Evolutionary conservation across 2,797 vertebrate species (phyloP).

Genomic region (Cynodonichthys magdalenae): DNA sequence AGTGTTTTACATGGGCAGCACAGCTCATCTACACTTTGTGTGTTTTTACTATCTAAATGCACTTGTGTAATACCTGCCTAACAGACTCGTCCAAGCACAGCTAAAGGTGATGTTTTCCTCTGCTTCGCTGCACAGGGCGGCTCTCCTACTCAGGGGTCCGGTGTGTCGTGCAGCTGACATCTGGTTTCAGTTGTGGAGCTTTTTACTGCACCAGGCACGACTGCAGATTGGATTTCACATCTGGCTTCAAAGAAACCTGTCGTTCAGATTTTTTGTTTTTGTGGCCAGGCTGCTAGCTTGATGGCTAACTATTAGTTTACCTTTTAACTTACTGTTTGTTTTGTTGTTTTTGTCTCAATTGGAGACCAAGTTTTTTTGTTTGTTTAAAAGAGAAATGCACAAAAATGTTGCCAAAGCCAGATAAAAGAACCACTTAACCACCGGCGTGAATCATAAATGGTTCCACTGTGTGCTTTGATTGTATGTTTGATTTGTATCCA

Average conservation of each 20-base stretch:
- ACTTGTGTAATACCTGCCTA: slow-evolving; percentile 7
- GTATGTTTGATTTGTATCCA: slow-evolving; percentile 59
- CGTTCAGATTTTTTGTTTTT: slow-evolving; percentile 50
- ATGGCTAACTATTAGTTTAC: slow-evolving; percentile 14
- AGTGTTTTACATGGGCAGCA: no score
- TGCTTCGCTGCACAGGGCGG: not conserved
- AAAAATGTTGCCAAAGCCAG: slow-evolving; percentile 43
- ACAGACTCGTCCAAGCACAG: not conserved
- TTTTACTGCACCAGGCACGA: slow-evolving; percentile 28
- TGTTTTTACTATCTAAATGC: not conserved
- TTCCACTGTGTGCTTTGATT: slow-evolving; percentile 66
- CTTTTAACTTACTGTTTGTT: slow-evolving; percentile 30
- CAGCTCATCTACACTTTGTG: not conserved
- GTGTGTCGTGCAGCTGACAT: slow-evolving; percentile 55
- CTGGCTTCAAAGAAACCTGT: slow-evolving; percentile 62
- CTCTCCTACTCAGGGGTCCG: slow-evolving; percentile 27
- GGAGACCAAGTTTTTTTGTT: slow-evolving; percentile 47
- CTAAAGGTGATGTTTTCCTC: slow-evolving; percentile 1
- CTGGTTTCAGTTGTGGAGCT: slow-evolving; percentile 54
- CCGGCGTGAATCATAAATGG: slow-evolving; percentile 52
- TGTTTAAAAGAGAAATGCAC: slow-evolving; percentile 34
- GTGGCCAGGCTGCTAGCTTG: slow-evolving; percentile 29
- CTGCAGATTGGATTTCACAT: slow-evolving; percentile 53
- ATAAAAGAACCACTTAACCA: slow-evolving; percentile 66
- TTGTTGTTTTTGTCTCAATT: slow-evolving; percentile 42